Base-by-base conservation (phyloP, 1,140 invertebrate species). In the Danaus plexippus region DNA sequence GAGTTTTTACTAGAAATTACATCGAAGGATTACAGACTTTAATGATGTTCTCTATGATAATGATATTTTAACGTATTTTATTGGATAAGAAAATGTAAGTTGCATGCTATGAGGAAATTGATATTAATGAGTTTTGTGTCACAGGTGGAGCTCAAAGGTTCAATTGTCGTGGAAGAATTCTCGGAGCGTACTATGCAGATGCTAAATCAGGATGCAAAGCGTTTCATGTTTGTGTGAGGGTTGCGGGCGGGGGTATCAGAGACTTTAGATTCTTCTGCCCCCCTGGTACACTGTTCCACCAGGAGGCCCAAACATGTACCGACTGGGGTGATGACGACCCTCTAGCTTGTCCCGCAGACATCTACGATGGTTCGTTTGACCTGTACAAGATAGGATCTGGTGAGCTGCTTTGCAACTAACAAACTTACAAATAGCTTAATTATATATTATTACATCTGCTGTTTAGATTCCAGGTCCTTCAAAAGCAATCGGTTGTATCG, bases 111-210 rank as follows among this genome's bases (percentile, higher is more conserved):
- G 22, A 32, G 22, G 22, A 32, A 32, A 32, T 10, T 41, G 40
- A 10, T 15, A 46, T 47, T 54, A 54, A 54, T 54, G 22, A 32
- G 22, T 32, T 52, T 32, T 61, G 43, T 63, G 15, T 43, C 49
- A 32, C 66, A 86, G 94, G 97, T 90, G 95, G 95, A 54, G 91
- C 93, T 62, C 96, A 95, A 47, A 90, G 91, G 53, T 97, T 97
- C 88, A 91, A 91, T 63, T 97, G 96, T 84, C 89, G 91, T 59
- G 94, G 94, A 68, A 95, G 96, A 84, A 94, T 96, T 66, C 89
- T 96, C 13, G 96, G 96, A 59, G 94, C 95, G 45, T 97, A 97
- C 83, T 97, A 97, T 78, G 95, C 95, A 10, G 96, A 97, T 86
- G 90, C 92, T 1, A 95, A 97, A 80, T 94, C 96, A 0, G 93